Percentiles rank a stretch among this genome's conserved stretches.
Conservation (phyloP, 2,113 vertebrate species). For the Anser cygnoides region DNA sequence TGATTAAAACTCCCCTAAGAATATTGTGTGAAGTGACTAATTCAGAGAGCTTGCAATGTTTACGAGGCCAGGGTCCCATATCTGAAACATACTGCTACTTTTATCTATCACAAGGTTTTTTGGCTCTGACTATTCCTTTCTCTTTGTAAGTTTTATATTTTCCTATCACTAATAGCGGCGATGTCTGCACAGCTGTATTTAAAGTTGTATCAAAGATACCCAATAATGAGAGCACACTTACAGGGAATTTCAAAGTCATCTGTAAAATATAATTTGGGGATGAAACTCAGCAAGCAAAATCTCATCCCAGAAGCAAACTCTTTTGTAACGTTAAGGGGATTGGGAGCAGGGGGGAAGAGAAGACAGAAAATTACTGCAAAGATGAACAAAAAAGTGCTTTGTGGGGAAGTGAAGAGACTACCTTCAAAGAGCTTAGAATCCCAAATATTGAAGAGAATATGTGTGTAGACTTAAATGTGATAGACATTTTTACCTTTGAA, state of each 20-base stretch:
- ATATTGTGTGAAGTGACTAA: slow-evolving; percentile 41
- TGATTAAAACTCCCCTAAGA: slow-evolving; percentile 51
- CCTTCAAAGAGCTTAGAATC: slow-evolving; percentile 59
- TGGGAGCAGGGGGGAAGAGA: not conserved
- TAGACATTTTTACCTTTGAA: slow-evolving; percentile 46
- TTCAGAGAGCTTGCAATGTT: slow-evolving; percentile 33
- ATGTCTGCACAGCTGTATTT: slow-evolving; percentile 42
- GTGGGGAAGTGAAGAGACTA: slow-evolving; percentile 58
- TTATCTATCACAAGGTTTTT: not conserved
- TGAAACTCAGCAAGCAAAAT: slow-evolving; percentile 63
- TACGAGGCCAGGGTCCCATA: not conserved
- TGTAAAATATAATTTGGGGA: slow-evolving; percentile 59
- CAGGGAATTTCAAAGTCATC: slow-evolving; percentile 58
- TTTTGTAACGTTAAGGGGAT: slow-evolving; percentile 44
- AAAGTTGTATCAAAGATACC: slow-evolving; percentile 54
- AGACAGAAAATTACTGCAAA: slow-evolving; percentile 56
- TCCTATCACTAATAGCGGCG: not conserved
- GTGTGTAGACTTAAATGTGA: slow-evolving; percentile 29
- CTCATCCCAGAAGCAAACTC: slow-evolving; percentile 58
- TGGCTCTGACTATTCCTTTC: slow-evolving; percentile 10
- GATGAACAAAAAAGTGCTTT: slow-evolving; percentile 65
- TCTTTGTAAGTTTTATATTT: slow-evolving; percentile 32
- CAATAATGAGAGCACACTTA: slow-evolving; percentile 54
- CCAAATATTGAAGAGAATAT: slow-evolving; percentile 50
- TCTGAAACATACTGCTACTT: slow-evolving; percentile 15